Base-by-base conservation (phyloP, 2,797 vertebrate genomes). In the Thalassophryne amazonica region DNA sequence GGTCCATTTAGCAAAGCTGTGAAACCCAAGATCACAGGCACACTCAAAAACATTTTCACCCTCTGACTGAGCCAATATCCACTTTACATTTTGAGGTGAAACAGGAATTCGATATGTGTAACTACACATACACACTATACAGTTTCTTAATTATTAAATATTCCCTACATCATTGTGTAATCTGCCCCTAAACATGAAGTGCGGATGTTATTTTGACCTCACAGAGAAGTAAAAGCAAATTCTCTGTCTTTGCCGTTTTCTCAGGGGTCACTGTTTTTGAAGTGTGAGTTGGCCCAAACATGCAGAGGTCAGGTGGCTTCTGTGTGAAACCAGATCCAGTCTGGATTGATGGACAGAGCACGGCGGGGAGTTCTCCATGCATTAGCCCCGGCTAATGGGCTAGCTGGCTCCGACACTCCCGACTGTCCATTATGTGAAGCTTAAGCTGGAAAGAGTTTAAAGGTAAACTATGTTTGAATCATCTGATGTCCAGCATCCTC, bases 1-100 rank as follows among this genome's bases (percentile, higher is more conserved):
- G 46, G 57, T 80, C 84, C 83, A 85, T 82, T 87, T 85, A 84
- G 76, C 67, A 69, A 54, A 71, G 73, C 74, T 66, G 78, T 83
- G 86, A 86, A 88, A 88, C 78, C 79, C 63, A 80, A 87, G 86
- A 81, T 77, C 73, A 77, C 68, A 69, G 70, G 30, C 65, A 65
- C 41, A 74, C 73, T 83, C 65, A 62, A 72, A 83, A 82, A 85
- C 81, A 74, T 80, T 79, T 83, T 85, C 72, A 74, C 79, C 64
- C 73, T 77, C 71, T 68, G 74, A 83, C 54, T 79, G 73, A 87
- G 68, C 65, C 72, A 75, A 76, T 82, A 62, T 69, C 63, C 70
- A 69, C 69, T 60, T 71, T 52, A 70, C 68, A 60, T 69, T 70
- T 54, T 56, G 16, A 58, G 39, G 43, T 38, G 45, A 66, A 70